Base-by-base conservation (phyloP, 2,888 invertebrate species). In the Pseudococcus viburni region DNA sequence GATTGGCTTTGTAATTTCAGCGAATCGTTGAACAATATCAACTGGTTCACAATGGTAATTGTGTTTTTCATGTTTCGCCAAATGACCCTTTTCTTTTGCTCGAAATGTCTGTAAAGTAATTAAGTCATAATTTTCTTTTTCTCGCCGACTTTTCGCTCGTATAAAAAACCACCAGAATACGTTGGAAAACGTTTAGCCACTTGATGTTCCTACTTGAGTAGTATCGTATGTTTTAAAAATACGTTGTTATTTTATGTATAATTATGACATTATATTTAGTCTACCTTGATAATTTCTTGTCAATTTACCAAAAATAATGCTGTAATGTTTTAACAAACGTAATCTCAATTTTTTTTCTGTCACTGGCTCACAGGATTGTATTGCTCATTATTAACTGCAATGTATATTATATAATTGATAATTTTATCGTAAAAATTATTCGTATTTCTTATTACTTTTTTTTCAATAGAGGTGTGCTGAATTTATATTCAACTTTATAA, bases 241-340 rank as follows among this genome's bases (percentile, higher is more conserved):
- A 22, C 17, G 8, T 64, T 12, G 22, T 11, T 64, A 64, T 22
- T 8, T 22, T 22, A 64, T 64, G 19, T 64, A 22, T 22, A 22
- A 64, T 64, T 64, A 11, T 22, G 59, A 64, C 64, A 64, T 64
- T 64, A 22, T 64, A 59, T 22, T 64, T 64, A 64, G 64, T 64
- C 64, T 55, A 55, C 55, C n/a, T 19, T 22, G 64, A 64, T 64
- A 22, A 11, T 22, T 64, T 64, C 11, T 55, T n/a, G 22, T 64
- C 64, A 64, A 64, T 64, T 64, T 64, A 22, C 22, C 22, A 64
- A 19, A 19, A 64, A 64, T 9, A 9, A 64, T 64, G 19, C 9
- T 22, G 11, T 22, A 19, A 64, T 22, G 12, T 22, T 2, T 19
- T 19, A 64, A 22, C 11, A 22, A 55, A 64, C 64, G 22, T 64